Evolutionary conservation across 2,797 vertebrate genomes (phyloP).

Genomic region (Tokudaia tokunoshimensis): DNA sequence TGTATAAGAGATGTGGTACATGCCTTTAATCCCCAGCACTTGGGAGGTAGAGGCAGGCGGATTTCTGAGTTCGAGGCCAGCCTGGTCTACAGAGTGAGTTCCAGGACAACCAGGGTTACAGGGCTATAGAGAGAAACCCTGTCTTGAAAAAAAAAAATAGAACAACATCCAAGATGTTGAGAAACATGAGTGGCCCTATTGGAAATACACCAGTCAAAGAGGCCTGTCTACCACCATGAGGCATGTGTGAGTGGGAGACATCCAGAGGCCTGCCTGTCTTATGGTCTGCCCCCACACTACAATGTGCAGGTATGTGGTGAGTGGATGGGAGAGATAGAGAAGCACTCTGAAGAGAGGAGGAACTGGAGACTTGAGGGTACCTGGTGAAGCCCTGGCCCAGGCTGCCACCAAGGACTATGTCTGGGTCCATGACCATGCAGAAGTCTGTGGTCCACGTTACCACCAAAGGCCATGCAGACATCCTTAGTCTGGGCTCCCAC

Average conservation of each 20-base stretch:
- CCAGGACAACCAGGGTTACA: too few relatives aligned
- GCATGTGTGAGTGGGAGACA: not conserved
- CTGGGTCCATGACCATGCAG: not conserved
- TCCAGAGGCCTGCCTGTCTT: not conserved
- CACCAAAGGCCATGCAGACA: not conserved
- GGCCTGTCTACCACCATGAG: not conserved
- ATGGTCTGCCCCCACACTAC: not conserved
- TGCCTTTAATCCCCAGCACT: too few relatives aligned
- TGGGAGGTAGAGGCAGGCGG: too few relatives aligned
- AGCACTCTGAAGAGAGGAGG: not conserved
- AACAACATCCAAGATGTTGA: not conserved
- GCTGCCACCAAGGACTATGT: not conserved
- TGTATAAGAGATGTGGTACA: not conserved
- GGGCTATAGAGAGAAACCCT: too few relatives aligned
- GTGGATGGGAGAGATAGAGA: not conserved
- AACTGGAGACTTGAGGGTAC: not conserved
- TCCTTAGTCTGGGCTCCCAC: too few relatives aligned
- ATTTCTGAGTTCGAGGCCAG: too few relatives aligned
- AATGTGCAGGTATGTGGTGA: not conserved
- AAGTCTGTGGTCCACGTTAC: not conserved
- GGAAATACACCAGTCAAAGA: slow-evolving; percentile 11
- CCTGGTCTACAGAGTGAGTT: too few relatives aligned
- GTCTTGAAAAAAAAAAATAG: not conserved
- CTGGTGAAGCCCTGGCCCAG: not conserved
- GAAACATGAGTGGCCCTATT: not conserved